These are phyloP conservation scores for Nymphalis io DNA, from an alignment of 1,140 invertebrate species.

Conservation along the genomic window DNA sequence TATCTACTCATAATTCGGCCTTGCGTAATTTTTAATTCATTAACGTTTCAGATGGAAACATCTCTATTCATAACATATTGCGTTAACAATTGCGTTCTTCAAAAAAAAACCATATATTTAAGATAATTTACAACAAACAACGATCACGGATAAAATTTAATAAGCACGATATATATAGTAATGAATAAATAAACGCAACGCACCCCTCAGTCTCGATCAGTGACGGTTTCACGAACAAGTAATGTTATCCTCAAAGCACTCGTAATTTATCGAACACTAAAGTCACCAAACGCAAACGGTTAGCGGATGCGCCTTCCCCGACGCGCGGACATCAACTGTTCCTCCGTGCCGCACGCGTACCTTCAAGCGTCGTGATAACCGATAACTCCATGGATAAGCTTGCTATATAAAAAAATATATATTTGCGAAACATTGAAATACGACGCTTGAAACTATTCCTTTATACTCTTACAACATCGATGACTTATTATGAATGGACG, in stretches of 20 bases:
- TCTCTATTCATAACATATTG: conserved; percentile 7
- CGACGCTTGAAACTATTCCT: conserved; percentile 34
- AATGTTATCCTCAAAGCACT: conserved; percentile 40
- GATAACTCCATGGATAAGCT: conserved; percentile 63
- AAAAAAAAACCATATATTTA: background rate
- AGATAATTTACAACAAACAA: background rate
- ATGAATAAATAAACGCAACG: conserved; percentile 15
- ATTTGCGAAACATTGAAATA: conserved; percentile 49
- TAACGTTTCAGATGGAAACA: conserved; percentile 10
- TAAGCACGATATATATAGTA: background rate
- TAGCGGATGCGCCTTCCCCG: conserved; percentile 71
- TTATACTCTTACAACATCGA: conserved; percentile 39
- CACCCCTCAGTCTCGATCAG: conserved; percentile 27
- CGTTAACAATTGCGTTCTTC: conserved; percentile 9
- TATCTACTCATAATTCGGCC: conserved; percentile 43
- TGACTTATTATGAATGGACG: conserved; percentile 42
- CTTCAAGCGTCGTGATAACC: conserved; percentile 62
- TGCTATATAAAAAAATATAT: conserved; percentile 46
- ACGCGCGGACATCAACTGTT: conserved; percentile 75
- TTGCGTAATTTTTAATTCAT: conserved; percentile 47
- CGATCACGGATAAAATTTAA: background rate
- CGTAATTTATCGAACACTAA: conserved; percentile 33
- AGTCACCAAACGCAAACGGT: conserved; percentile 34
- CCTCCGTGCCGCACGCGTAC: conserved; percentile 47
- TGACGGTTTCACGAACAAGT: conserved; percentile 21